Percentiles rank a stretch among this genome's conserved stretches.
Conservation (phyloP, 2,888 invertebrate species). For the Sisyra nigra region DNA sequence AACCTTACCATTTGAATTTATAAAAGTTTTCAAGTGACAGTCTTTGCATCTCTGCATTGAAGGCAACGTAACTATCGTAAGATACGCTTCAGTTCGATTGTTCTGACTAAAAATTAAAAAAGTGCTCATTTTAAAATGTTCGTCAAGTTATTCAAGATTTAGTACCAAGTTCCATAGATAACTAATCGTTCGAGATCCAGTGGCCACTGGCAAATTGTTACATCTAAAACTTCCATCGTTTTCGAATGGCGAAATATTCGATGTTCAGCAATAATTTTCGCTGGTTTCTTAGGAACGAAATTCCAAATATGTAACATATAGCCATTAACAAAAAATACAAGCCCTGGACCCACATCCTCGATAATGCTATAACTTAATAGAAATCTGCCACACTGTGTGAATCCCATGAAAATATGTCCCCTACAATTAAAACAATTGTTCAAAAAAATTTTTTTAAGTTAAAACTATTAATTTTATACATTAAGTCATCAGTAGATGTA, state of each 20-base stretch:
- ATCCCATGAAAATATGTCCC: slow-evolving; percentile 86
- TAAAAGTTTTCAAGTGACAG: slow-evolving; percentile 31
- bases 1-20: slow-evolving; percentile 18
- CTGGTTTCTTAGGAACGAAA: slow-evolving; percentile 24
- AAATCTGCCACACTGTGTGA: slow-evolving; percentile 88
- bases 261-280: slow-evolving; percentile 23
- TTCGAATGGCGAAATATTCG: slow-evolving; percentile 25
- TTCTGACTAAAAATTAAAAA: background rate
- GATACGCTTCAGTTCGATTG: slow-evolving; percentile 31
- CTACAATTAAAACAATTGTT: slow-evolving; percentile 29
- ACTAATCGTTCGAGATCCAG: slow-evolving; percentile 45
- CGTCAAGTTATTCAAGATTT: slow-evolving; percentile 10
- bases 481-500: slow-evolving; percentile 14
- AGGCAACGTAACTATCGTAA: slow-evolving; percentile 51
- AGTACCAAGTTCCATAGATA: slow-evolving; percentile 49
- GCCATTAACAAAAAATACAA: background rate
- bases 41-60: slow-evolving; percentile 43
- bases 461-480: slow-evolving; percentile 17
- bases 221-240: slow-evolving; percentile 30
- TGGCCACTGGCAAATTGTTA: slow-evolving; percentile 57
- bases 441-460: background rate
- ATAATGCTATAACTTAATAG: slow-evolving; percentile 60
- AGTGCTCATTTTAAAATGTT: background rate
- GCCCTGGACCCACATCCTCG: background rate
- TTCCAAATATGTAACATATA: slow-evolving; percentile 21